Base-by-base conservation (phyloP, 2,888 invertebrate genomes). In the Phasia obesa region DNA sequence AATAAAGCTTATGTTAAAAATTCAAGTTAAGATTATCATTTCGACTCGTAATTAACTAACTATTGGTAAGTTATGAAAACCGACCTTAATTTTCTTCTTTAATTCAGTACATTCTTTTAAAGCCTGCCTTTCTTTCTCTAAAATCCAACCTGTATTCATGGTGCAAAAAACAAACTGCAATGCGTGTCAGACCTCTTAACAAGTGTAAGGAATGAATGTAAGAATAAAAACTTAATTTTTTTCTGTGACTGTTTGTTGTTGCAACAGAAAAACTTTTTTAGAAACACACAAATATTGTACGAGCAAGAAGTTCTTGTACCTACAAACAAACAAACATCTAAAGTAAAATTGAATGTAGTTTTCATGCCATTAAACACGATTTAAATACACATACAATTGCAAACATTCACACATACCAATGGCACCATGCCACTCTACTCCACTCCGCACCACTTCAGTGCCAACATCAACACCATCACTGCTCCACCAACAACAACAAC, bases 281-380 rank as follows among this genome's bases (percentile, higher is more conserved):
- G 19, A 25, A 21, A 49, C n/a, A 76, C 70, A 76, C 44, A 67
- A 82, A 62, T 51, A 65, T 31, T 70, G 23, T 38, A 55, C 62
- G 42, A 76, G 53, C 65, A 79, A 51, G 38, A 67, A 67, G 31
- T 67, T 67, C 15, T 74, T 5, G 21, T 64, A 60, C 53, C 0
- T 59, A 74, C 55, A 35, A 35, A 51, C 35, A 75, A 65, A 49
- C 44, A 51, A 76, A 76, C 44, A 67, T 49, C 21, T 23, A 60
- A 73, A 62, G 79, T 70, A 84, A 57, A 75, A 81, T 81, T 81
- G 77, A 60, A 70, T 77, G 77, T 80, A 81, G 86, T 86, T 86
- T 86, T 86, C 86, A 84, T 86, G 84, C 84, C 86, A 86, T 85
- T 86, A 85, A 86, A 85, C 85, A 85, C 85, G 85, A 85, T 85